phyloP scores from a whole-genome alignment of 64 coral and sea anemone species.

The Pocillopora damicornis region DNA sequence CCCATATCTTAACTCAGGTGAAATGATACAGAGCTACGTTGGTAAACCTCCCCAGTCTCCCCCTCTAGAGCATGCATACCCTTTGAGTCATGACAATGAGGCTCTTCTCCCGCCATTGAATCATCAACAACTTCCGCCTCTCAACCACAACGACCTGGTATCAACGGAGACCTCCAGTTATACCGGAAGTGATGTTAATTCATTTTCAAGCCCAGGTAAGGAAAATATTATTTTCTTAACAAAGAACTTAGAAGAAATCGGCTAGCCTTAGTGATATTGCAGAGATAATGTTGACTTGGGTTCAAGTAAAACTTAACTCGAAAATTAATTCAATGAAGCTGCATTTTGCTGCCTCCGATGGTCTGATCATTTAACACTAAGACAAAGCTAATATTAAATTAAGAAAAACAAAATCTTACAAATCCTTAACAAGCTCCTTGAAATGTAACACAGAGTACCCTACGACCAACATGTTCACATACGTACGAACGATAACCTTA shows the following conservation, averaged over 20 bases:
- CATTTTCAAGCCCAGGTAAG: slow-evolving; percentile 38
- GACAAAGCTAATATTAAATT: too few relatives aligned
- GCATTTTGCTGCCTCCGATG: too few relatives aligned
- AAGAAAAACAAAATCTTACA: too few relatives aligned
- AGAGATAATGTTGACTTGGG: too few relatives aligned
- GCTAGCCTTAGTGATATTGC: not conserved
- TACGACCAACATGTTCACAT: too few relatives aligned
- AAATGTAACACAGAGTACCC: too few relatives aligned
- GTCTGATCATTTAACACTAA: too few relatives aligned
- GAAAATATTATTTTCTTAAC: not conserved
- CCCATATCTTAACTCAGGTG: slow-evolving; percentile 45
- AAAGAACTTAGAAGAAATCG: not conserved
- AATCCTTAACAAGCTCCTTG: too few relatives aligned
- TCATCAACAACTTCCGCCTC: slow-evolving; percentile 63
- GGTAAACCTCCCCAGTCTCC: slow-evolving; percentile 43
- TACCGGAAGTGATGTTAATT: slow-evolving; percentile 31
- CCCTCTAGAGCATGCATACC: slow-evolving; percentile 37
- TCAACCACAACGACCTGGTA: slow-evolving; percentile 46
- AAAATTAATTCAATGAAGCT: too few relatives aligned
- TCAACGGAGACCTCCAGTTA: slow-evolving; percentile 34
- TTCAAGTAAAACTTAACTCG: too few relatives aligned
- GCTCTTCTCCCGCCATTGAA: slow-evolving; percentile 58
- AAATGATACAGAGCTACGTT: slow-evolving; percentile 44
- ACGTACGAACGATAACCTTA: too few relatives aligned
- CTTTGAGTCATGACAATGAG: slow-evolving; percentile 25